phyloP scores from a whole-genome alignment of 2,888 invertebrate species.

The Lobophora halterata region DNA sequence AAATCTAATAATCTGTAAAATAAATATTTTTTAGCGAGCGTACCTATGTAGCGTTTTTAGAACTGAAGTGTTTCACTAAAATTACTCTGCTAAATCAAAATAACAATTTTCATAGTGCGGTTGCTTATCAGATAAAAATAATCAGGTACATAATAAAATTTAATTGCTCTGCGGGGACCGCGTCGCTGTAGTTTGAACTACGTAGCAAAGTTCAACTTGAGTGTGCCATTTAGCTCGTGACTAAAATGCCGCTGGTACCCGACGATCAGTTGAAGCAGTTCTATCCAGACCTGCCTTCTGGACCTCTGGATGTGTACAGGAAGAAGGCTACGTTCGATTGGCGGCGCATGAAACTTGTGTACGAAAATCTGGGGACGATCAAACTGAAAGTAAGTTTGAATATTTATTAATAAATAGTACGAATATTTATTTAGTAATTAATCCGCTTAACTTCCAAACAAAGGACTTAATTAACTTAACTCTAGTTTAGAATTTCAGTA shows the following conservation, averaged over 20 bases:
- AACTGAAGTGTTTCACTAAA: too few species aligned
- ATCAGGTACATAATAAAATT: too few species aligned
- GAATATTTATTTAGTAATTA: not conserved
- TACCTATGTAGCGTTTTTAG: too few species aligned
- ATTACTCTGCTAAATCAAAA: too few species aligned
- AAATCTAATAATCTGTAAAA: too few species aligned
- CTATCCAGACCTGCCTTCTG: conserved; percentile 82
- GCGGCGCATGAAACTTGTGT: conserved; percentile 78
- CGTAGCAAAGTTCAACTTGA: conserved; percentile 22
- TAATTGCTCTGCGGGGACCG: too few species aligned
- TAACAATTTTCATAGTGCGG: too few species aligned
- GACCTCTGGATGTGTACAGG: conserved; percentile 83
- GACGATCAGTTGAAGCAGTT: conserved; percentile 60
- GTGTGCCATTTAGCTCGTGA: not conserved
- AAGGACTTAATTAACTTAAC: too few species aligned
- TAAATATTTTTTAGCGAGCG: too few species aligned
- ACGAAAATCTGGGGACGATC: conserved; percentile 57
- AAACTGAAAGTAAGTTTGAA: conserved; percentile 61
- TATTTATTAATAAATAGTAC: not conserved
- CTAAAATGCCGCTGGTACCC: conserved; percentile 34
- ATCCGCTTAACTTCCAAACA: too few species aligned
- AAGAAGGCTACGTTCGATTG: conserved; percentile 84
- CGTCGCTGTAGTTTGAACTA: conserved; percentile 15
- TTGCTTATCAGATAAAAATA: too few species aligned
- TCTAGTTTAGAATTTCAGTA: too few species aligned